Conservation (phyloP, 2,113 vertebrate genomes). For the Ibidorhyncha struthersii region DNA sequence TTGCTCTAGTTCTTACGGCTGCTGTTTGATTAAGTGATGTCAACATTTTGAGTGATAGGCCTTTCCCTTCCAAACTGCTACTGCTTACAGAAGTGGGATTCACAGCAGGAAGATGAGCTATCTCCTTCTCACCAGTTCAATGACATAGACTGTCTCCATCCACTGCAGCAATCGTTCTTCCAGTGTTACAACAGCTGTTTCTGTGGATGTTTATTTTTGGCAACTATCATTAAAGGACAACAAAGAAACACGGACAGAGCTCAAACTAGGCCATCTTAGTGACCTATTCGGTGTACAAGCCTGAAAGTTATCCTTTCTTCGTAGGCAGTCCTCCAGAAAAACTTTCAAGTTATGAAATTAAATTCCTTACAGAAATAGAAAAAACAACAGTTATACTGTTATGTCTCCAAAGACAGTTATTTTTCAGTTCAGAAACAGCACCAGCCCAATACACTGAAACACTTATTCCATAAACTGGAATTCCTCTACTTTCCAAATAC, state of each 20-base stretch:
- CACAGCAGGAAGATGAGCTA: neutral
- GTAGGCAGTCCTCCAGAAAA: neutral
- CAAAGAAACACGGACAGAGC: neutral
- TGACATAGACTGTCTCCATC: neutral
- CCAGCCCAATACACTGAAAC: neutral
- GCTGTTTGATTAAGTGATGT: neutral
- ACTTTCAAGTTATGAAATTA: neutral
- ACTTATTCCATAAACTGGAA: neutral
- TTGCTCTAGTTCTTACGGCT: neutral
- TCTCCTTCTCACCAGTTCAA: neutral
- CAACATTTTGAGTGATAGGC: accelerated
- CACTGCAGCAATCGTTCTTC: neutral
- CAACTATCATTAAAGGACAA: neutral
- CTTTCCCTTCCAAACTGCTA: neutral
- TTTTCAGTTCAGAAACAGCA: neutral
- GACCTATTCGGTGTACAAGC: neutral
- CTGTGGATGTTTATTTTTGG: neutral
- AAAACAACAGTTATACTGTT: neutral
- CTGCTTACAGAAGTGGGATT: neutral
- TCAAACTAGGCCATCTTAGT: neutral
- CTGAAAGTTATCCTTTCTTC: neutral
- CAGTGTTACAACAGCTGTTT: neutral
- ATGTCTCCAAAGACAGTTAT: neutral
- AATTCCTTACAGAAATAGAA: neutral
- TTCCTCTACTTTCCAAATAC: neutral